Evolutionary conservation across 2,797 vertebrate species (phyloP).

Genomic region (Sebastiscus tertius): DNA sequence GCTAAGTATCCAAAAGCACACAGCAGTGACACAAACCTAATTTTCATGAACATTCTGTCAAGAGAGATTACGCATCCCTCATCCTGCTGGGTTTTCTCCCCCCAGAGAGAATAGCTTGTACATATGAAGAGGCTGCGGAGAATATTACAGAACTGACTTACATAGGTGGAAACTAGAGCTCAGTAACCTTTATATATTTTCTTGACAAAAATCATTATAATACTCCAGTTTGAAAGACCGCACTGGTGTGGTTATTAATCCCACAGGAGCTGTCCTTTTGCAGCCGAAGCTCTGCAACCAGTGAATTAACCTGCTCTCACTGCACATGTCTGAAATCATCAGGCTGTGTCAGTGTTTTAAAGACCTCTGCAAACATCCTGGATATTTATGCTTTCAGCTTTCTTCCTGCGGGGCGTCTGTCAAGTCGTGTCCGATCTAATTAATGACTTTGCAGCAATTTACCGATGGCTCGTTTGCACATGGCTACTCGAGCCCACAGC

Average conservation of each 20-base stretch:
- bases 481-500: neutral
- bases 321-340: conserved; percentile 2
- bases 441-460: conserved; percentile 28
- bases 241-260: neutral
- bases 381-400: conserved; percentile 22
- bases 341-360: conserved; percentile 10
- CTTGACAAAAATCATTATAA: neutral
- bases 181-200: neutral
- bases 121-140: conserved; percentile 26
- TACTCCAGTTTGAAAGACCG: neutral
- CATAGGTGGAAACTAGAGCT: neutral
- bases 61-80: conserved; percentile 51
- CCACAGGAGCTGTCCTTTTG: neutral
- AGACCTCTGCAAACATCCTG: conserved; percentile 20
- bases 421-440: conserved; percentile 25
- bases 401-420: neutral
- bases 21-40: conserved; percentile 41
- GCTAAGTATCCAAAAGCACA: conserved; percentile 26
- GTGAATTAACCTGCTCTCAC: conserved; percentile 22
- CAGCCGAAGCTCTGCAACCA: neutral
- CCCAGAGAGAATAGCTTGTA: conserved; percentile 36
- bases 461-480: conserved; percentile 26
- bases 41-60: conserved; percentile 59
- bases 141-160: conserved; percentile 1
- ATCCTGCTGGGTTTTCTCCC: conserved; percentile 43